These are phyloP conservation scores for Chromobotia macracanthus DNA, from an alignment of 2,797 vertebrate genomes.

Conservation along the genomic window DNA sequence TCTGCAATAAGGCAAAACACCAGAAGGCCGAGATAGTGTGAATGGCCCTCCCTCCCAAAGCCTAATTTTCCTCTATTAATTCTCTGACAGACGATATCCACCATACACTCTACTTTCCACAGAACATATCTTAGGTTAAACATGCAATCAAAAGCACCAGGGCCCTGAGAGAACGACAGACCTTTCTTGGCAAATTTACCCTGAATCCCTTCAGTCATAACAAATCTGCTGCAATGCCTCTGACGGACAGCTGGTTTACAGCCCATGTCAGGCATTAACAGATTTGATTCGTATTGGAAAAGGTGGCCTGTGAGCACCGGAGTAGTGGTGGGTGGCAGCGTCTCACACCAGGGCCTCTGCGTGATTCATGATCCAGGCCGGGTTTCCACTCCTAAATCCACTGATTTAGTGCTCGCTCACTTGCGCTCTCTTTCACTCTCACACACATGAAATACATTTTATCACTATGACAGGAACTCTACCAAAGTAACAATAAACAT, in stretches of 20 bases:
- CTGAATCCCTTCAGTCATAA: slow-evolving; percentile 64
- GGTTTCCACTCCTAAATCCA: slow-evolving; percentile 56
- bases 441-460: background rate
- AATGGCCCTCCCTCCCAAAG: slow-evolving; percentile 1
- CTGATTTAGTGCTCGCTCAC: slow-evolving; percentile 49
- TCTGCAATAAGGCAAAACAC: slow-evolving; percentile 32
- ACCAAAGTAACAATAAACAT: background rate
- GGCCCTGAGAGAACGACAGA: slow-evolving; percentile 48
- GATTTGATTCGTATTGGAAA: slow-evolving; percentile 71
- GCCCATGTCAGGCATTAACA: slow-evolving; percentile 72
- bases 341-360: slow-evolving; percentile 58
- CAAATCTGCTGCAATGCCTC: slow-evolving; percentile 53
- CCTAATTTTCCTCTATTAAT: slow-evolving; percentile 52
- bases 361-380: slow-evolving; percentile 61
- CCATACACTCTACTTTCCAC: slow-evolving; percentile 35
- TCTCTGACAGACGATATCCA: slow-evolving; percentile 59
- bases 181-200: slow-evolving; percentile 43
- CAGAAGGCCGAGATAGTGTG: slow-evolving; percentile 30
- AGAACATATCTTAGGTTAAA: slow-evolving; percentile 56
- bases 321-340: slow-evolving; percentile 51
- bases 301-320: slow-evolving; percentile 46
- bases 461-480: background rate
- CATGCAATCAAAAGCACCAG: slow-evolving; percentile 63
- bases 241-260: slow-evolving; percentile 69
- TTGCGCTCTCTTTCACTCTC: background rate